Conservation (phyloP, 37 sponge, comb jelly and placozoan genomes). For the Beroe ovata region DNA sequence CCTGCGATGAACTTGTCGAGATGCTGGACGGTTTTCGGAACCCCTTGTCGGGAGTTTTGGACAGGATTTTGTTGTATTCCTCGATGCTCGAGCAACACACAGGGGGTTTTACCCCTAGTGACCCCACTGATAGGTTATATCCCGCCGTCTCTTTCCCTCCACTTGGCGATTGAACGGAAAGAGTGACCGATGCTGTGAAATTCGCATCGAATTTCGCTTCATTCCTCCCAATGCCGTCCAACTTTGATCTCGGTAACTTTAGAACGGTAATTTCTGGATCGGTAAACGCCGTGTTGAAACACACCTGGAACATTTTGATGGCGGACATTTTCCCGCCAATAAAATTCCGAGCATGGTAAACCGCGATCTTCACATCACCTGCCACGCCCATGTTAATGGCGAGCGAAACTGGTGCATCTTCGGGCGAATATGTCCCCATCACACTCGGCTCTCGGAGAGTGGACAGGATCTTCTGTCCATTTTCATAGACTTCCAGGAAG, state of each 20-base stretch:
- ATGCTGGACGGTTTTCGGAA: background rate
- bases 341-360: slow-evolving; percentile 44
- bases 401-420: background rate
- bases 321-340: slow-evolving; percentile 74
- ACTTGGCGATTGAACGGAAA: background rate
- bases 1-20: background rate
- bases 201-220: slow-evolving; percentile 11
- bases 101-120: slow-evolving; percentile 43
- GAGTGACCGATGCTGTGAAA: background rate
- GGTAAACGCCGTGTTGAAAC: slow-evolving; percentile 86
- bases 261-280: slow-evolving; percentile 52
- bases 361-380: slow-evolving; percentile 22
- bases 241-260: slow-evolving; percentile 41
- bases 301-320: slow-evolving; percentile 82
- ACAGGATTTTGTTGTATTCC: slow-evolving; percentile 22
- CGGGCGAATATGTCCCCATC: slow-evolving; percentile 28
- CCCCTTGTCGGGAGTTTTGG: slow-evolving; percentile 48
- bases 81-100: slow-evolving; percentile 22
- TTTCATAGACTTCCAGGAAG: slow-evolving; percentile 55
- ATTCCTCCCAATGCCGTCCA: slow-evolving; percentile 25
- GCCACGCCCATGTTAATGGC: slow-evolving; percentile 35
- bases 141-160: background rate
- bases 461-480: slow-evolving; percentile 38
- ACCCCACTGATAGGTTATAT: background rate
- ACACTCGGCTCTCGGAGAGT: slow-evolving; percentile 53